These are phyloP conservation scores for Crepidodera aurea DNA, from an alignment of 2,888 invertebrate species.

Conservation along the genomic window DNA sequence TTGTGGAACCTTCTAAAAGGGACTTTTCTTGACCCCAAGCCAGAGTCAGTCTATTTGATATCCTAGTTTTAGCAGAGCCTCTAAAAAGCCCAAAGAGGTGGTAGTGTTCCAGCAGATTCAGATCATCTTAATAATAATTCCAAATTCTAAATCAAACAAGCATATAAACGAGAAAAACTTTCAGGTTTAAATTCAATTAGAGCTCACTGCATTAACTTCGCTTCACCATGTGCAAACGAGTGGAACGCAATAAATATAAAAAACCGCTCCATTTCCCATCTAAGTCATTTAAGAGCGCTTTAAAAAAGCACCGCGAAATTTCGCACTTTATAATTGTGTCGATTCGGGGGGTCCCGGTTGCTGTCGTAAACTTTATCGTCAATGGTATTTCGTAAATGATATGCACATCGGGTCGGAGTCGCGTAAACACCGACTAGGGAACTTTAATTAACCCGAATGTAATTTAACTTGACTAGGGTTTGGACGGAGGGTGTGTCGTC, in stretches of 20 bases:
- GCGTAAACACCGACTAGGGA: conserved; percentile 53
- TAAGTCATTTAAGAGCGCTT: conserved; percentile 20
- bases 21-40: no score
- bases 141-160: no score
- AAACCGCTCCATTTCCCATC: conserved; percentile 21
- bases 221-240: conserved; percentile 15
- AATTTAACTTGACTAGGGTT: conserved; percentile 48
- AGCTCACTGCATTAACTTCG: neutral
- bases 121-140: no score
- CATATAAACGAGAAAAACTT: no score
- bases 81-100: no score
- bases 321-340: conserved; percentile 27
- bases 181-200: neutral
- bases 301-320: conserved; percentile 19
- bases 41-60: no score
- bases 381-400: conserved; percentile 30
- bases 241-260: conserved; percentile 16
- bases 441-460: conserved; percentile 56
- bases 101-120: no score
- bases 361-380: conserved; percentile 29
- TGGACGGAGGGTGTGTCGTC: conserved; percentile 46
- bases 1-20: no score
- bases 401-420: conserved; percentile 36
- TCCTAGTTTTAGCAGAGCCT: no score
- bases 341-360: conserved; percentile 14